phyloP scores from a whole-genome alignment of 2,888 invertebrate genomes.

The Arrhopalites spinosus region DNA sequence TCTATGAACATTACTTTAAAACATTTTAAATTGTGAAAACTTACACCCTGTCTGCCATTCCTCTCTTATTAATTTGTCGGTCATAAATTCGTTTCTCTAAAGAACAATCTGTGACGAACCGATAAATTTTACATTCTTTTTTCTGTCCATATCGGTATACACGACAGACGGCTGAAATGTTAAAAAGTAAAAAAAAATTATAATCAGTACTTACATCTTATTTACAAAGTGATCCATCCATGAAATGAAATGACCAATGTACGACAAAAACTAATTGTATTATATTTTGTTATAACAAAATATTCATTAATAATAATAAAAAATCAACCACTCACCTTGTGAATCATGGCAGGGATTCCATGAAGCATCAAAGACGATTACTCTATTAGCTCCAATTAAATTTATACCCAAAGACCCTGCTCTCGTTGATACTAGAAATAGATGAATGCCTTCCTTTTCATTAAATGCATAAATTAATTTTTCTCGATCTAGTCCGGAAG shows the following conservation, averaged over 20 bases:
- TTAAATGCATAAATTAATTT: constrained; percentile 97
- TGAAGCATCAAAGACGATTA: constrained; percentile 95
- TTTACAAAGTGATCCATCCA: too few species aligned
- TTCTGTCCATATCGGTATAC: constrained; percentile 94
- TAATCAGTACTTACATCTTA: too few species aligned
- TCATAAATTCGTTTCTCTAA: constrained; percentile 98
- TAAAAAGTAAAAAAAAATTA: too few species aligned
- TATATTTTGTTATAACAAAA: too few species aligned
- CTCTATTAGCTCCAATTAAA: constrained; percentile 94
- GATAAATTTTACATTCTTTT: constrained; percentile 93
- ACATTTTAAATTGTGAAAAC: too few species aligned
- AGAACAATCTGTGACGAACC: constrained; percentile 95
- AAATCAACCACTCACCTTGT: too few species aligned
- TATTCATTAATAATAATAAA: too few species aligned
- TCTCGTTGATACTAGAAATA: constrained; percentile 94
- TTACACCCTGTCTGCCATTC: constrained; percentile 98
- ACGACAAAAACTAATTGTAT: too few species aligned
- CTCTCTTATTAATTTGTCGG: constrained; percentile 96
- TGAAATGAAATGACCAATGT: too few species aligned
- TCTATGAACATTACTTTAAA: too few species aligned
- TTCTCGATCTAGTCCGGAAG: constrained; percentile 90
- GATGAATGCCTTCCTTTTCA: constrained; percentile 78
- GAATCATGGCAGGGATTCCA: constrained; percentile 99
- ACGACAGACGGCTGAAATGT: constrained; percentile 94
- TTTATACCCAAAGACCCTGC: constrained; percentile 97